These are phyloP conservation scores for Cebidichthys violaceus DNA, from an alignment of 2,113 vertebrate genomes.

Conservation along the genomic window DNA sequence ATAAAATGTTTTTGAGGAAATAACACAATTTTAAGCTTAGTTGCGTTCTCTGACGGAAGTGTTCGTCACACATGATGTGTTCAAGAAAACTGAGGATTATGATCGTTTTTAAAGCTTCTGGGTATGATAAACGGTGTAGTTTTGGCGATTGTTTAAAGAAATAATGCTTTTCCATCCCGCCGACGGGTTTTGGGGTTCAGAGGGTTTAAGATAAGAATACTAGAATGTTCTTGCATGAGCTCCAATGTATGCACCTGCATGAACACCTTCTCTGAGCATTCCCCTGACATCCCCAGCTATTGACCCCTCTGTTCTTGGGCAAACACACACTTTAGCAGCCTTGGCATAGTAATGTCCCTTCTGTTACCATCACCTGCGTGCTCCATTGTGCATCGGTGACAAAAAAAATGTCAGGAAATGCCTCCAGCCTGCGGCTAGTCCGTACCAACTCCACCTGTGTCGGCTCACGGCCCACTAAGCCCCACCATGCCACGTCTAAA, in stretches of 20 bases:
- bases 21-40: background rate
- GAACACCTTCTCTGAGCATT: conserved; percentile 6
- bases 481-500: conserved; percentile 61
- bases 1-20: background rate
- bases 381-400: conserved; percentile 53
- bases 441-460: conserved; percentile 35
- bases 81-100: background rate
- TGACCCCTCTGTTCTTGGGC: conserved; percentile 42
- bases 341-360: conserved; percentile 54
- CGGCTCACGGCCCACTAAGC: conserved; percentile 58
- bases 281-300: conserved; percentile 10
- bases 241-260: background rate
- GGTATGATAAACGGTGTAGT: background rate
- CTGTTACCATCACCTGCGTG: conserved; percentile 67
- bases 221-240: background rate
- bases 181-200: background rate
- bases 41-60: no score
- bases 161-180: background rate
- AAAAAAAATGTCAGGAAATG: conserved; percentile 60
- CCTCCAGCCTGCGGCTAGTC: conserved; percentile 42
- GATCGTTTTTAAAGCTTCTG: background rate
- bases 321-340: conserved; percentile 47
- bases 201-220: background rate
- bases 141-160: background rate
- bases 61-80: no score